Evolutionary conservation across 2,797 vertebrate genomes (phyloP).

Genomic region (Propithecus perrieri): DNA sequence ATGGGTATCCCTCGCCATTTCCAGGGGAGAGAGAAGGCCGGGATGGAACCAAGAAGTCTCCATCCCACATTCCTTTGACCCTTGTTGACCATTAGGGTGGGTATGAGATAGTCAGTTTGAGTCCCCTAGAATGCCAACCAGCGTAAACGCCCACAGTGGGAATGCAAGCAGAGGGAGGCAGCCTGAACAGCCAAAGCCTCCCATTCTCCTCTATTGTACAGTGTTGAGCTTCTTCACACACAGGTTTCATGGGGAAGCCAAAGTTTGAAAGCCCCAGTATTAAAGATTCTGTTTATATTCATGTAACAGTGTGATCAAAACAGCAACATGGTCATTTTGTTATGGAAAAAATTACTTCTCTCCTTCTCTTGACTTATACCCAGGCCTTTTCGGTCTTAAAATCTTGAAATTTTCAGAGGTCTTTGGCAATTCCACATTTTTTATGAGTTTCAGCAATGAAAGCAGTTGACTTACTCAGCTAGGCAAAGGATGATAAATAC

Average conservation of each 20-base stretch:
- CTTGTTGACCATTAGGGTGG: not conserved
- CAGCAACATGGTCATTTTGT: not conserved
- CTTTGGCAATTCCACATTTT: constrained; percentile 47
- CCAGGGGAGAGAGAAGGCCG: not conserved
- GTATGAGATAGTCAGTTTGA: not conserved
- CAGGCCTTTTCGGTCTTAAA: constrained; percentile 31
- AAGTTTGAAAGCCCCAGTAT: not conserved
- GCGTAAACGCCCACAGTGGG: not conserved
- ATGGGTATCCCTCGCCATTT: not conserved
- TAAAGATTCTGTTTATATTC: constrained; percentile 30
- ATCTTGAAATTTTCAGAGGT: constrained; percentile 62
- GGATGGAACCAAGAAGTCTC: not conserved
- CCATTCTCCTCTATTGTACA: not conserved
- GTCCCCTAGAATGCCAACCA: not conserved
- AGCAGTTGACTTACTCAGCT: constrained; percentile 65
- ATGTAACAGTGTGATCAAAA: constrained; percentile 34
- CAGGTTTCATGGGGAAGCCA: not conserved
- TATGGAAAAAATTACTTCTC: constrained; percentile 5
- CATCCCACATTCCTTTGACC: not conserved
- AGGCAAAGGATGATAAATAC: constrained; percentile 75
- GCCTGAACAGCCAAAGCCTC: not conserved
- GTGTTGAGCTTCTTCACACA: not conserved
- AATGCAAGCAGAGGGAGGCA: not conserved
- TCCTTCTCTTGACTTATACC: not conserved
- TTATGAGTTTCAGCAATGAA: constrained; percentile 72